A percentile compares a stretch with the other conserved stretches of the same genome.
Evolutionary conservation across 1,140 invertebrate genomes (phyloP).

Genomic region (Polypedilum pembai): DNA sequence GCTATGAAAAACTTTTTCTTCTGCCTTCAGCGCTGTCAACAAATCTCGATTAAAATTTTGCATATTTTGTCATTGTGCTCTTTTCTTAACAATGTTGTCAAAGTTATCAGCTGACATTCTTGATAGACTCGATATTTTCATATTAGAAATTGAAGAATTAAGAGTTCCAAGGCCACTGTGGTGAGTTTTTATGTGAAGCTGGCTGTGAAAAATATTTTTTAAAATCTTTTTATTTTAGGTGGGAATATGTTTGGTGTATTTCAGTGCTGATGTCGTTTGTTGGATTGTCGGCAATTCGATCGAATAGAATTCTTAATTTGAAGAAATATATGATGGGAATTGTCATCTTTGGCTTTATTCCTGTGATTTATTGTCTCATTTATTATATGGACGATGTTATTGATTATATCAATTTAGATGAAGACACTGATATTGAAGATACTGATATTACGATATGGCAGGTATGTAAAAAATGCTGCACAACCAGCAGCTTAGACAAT

Average conservation of each 20-base stretch:
- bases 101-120: slow-evolving; percentile 87
- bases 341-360: slow-evolving; percentile 66
- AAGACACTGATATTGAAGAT: slow-evolving; percentile 52
- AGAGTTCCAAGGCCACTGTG: slow-evolving; percentile 67
- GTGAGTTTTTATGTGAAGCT: slow-evolving; percentile 29
- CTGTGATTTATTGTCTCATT: slow-evolving; percentile 69
- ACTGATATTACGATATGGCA: slow-evolving; percentile 67
- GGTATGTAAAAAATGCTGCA: slow-evolving; percentile 48
- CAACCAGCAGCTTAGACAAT: no score
- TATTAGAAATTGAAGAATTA: slow-evolving; percentile 87
- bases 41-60: slow-evolving; percentile 87
- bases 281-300: slow-evolving; percentile 74
- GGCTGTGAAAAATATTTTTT: not conserved
- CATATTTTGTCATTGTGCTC: slow-evolving; percentile 84
- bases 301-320: slow-evolving; percentile 71
- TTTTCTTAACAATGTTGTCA: slow-evolving; percentile 83
- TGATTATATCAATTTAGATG: slow-evolving; percentile 63
- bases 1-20: not conserved
- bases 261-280: slow-evolving; percentile 77
- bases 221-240: slow-evolving; percentile 45
- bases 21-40: slow-evolving; percentile 66
- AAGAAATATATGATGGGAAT: slow-evolving; percentile 77
- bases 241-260: slow-evolving; percentile 91
- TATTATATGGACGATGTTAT: slow-evolving; percentile 82
- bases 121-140: slow-evolving; percentile 86